phyloP scores from a whole-genome alignment of 2,113 vertebrate species.

The Etia nguti region DNA sequence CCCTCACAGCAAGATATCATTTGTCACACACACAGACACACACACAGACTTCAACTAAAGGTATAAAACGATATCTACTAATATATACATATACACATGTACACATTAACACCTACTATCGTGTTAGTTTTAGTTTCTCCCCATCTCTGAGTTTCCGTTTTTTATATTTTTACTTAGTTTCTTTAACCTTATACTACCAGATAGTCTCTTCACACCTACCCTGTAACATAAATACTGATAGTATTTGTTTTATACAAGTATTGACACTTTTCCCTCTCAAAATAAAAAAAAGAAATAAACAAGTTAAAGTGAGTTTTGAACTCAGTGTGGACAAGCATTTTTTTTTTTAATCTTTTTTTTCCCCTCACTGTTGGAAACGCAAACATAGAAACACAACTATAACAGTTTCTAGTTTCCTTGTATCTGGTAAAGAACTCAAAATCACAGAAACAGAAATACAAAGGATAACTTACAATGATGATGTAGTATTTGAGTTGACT shows the following conservation, averaged over 20 bases:
- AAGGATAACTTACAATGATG: slow-evolving; percentile 72
- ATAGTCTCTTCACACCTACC: not conserved
- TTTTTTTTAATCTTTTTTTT: fast-evolving
- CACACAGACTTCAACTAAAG: not conserved
- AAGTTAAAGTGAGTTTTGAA: not conserved
- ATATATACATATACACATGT: not conserved
- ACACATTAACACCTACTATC: not conserved
- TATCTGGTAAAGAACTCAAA: not conserved
- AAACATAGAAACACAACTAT: fast-evolving
- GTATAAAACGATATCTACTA: not conserved
- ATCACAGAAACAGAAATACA: not conserved
- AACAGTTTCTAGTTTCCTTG: not conserved
- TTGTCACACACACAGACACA: not conserved
- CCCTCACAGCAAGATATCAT: not conserved
- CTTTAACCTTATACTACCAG: not conserved
- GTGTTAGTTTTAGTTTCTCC: not conserved
- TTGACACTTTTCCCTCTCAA: not conserved
- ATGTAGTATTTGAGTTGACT: slow-evolving; percentile 70
- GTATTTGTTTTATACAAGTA: not conserved
- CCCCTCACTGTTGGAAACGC: not conserved
- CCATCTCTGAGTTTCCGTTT: not conserved
- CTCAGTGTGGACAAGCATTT: not conserved
- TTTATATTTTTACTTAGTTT: not conserved
- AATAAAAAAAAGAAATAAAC: not conserved
- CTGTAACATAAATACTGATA: not conserved